phyloP scores from a whole-genome alignment of 2,888 invertebrate species.

The Cataglyphis rosenhaueri region DNA sequence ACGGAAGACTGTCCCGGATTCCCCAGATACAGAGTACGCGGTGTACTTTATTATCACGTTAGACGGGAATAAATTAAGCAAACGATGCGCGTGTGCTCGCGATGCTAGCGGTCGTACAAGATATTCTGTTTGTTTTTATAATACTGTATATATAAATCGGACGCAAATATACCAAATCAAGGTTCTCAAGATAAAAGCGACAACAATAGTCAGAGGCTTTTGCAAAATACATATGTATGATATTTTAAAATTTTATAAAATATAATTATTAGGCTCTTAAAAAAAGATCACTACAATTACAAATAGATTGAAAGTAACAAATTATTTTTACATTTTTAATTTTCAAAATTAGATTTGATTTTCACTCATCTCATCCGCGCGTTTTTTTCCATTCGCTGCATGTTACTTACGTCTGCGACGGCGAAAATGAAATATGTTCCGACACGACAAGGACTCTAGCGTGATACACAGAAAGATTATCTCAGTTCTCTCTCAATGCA shows the following conservation, averaged over 20 bases:
- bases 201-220: background rate
- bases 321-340: slow-evolving; percentile 17
- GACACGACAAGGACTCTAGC: background rate
- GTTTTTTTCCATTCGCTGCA: slow-evolving; percentile 5
- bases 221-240: background rate
- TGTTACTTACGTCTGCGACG: background rate
- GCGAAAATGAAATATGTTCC: background rate
- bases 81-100: slow-evolving; percentile 27
- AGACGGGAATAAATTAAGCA: slow-evolving; percentile 51
- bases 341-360: slow-evolving; percentile 34
- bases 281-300: background rate
- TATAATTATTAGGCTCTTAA: background rate
- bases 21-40: slow-evolving; percentile 44
- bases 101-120: slow-evolving; percentile 18
- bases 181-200: background rate
- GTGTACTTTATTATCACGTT: slow-evolving; percentile 52
- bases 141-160: slow-evolving; percentile 6
- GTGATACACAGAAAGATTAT: background rate
- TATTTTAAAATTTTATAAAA: background rate
- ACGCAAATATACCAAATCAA: slow-evolving; percentile 4
- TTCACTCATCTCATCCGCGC: slow-evolving; percentile 23
- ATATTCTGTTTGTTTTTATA: slow-evolving; percentile 33
- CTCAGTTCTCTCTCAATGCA: background rate
- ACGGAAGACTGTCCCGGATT: slow-evolving; percentile 32
- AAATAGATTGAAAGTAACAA: background rate